Evolutionary conservation across 2,888 invertebrate species (phyloP).

Genomic region (Catocala fraxini): DNA sequence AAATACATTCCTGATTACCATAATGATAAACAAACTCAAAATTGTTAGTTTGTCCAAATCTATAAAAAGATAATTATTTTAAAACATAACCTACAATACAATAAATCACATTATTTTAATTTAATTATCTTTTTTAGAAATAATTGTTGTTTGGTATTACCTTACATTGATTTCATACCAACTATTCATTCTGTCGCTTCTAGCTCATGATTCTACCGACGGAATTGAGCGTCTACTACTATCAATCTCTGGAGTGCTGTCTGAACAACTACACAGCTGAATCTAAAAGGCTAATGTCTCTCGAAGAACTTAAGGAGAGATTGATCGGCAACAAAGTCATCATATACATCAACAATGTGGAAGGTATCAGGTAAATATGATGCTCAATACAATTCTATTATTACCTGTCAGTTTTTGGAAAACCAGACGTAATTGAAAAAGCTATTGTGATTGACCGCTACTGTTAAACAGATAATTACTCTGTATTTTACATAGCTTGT

Average conservation of each 20-base stretch:
- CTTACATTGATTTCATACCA: conserved; percentile 5
- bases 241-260: conserved; percentile 80
- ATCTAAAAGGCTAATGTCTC: conserved; percentile 68
- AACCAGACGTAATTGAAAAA: no score
- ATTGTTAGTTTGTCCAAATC: no score
- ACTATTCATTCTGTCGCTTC: conserved; percentile 11
- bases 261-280: conserved; percentile 82
- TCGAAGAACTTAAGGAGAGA: conserved; percentile 83
- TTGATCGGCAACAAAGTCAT: conserved; percentile 79
- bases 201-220: conserved; percentile 87
- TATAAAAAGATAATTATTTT: no score
- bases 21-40: no score
- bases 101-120: no score
- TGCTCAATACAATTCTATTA: no score
- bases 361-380: conserved; percentile 69
- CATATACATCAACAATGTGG: conserved; percentile 74
- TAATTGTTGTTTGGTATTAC: not conserved
- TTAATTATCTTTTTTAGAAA: not conserved
- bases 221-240: conserved; percentile 83
- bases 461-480: no score
- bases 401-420: no score
- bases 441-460: not conserved
- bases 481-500: no score
- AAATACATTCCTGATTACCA: no score
- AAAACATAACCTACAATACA: no score